Evolutionary conservation across 1,140 invertebrate genomes (phyloP), one percentile per base, ranked within the genome.

Genomic region (Magallana angulata): DNA sequence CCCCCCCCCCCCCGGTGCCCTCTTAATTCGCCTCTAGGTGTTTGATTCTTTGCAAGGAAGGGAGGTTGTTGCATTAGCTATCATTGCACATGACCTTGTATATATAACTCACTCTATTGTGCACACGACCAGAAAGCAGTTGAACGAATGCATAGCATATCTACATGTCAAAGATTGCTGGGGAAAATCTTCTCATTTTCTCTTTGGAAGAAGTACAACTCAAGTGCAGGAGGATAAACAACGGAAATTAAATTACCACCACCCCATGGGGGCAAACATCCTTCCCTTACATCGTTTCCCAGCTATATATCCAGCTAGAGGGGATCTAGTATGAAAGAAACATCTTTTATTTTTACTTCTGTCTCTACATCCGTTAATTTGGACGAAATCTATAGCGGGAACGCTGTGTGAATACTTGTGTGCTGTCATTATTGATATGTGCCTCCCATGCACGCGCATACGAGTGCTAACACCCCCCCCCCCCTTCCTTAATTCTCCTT

Each of bases 121-220:
- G 24, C 68, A 76, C 24, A 30, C 18, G 24, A 18, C 7, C 11
- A 18, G 8, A 76, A 76, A 76, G 36, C 36, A 48, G 36, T 48
- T 48, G 36, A 48, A 48, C 36, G 36, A 8, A 36, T 76, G 12
- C 36, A 76, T 76, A 18, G 14, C 30, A 76, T 76, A 76, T 76
- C 68, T 76, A 36, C 24, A 30, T 76, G 68, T 76, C 68, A 76
- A 11, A 48, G 36, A 76, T 76, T 36, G 30, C 24, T 76, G 68
- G 68, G 24, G 36, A 30, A 2, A 8, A 48, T 48, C 36, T 48
- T 48, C 36, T 48, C 36, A 24, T 48, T 48, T 4, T 71, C 7
- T 76, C 9, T 18, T 11, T 24, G 24, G 68, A 76, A 76, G 18
- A 76, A 24, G 24, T 76, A 30, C 68, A 76, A 76, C 1, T 18